Base-by-base conservation (phyloP, 2,797 vertebrate species). In the Dryobates pubescens region DNA sequence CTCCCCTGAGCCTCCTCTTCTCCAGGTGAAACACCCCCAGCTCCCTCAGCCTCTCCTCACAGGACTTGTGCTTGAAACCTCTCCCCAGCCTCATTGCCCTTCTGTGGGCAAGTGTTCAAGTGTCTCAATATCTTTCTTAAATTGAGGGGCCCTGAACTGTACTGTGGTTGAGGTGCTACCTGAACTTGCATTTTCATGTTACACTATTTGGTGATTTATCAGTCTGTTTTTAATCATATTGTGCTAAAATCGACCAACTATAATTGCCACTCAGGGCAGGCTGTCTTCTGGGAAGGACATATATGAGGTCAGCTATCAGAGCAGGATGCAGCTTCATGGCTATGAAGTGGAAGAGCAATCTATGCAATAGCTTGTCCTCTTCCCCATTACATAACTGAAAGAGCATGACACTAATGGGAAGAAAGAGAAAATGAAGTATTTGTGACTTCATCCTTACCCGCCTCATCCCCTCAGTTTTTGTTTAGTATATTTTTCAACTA, bases 191-290 rank as follows among this genome's bases (percentile, higher is more conserved):
- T 94, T 96, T 94, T 94, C 91, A 84, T 86, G 77, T 36, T 74
- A 49, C 58, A 43, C 51, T 72, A 38, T 69, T 82, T 81, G 86
- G 43, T 95, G 95, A 95, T 94, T 96, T 93, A 82, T 89, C 71
- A 82, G 69, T 76, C 90, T 96, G 85, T 36, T 93, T 95, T 93
- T 95, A 95, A 96, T 96, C 89, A 86, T 74, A 90, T 92, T 72
- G 82, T 74, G 91, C 85, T 87, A 88, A 79, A 95, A 93, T 93
- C 86, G 95, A 76, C 82, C 64, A 84, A 53, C 49, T 32, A n/a
- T 82, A 93, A 94, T 94, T 90, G 47, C 79, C 80, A 91, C 89
- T 78, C 41, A 81, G 87, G 76, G 71, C 68, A 95, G 80, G 51
- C 64, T 0, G 0, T 88, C 73, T 94, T 93, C 85, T 95, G 82